Evolutionary conservation across 2,888 invertebrate genomes (phyloP).

Genomic region (Troides helena): DNA sequence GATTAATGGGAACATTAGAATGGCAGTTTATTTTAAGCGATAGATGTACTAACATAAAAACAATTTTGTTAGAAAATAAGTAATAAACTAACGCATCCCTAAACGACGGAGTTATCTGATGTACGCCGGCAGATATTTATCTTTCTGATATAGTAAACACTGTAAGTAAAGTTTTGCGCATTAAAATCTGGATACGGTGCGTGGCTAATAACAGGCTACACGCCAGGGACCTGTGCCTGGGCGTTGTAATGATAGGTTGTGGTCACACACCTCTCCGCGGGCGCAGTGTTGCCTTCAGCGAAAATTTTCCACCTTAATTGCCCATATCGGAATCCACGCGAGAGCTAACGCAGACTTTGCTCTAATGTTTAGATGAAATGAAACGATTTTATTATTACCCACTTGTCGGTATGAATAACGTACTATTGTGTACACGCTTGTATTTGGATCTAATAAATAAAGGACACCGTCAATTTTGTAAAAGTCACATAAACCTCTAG

Average conservation of each 20-base stretch:
- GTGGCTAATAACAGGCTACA: slow-evolving; percentile 24
- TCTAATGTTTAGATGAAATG: background rate
- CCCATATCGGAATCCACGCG: slow-evolving; percentile 20
- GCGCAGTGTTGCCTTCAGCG: slow-evolving; percentile 21
- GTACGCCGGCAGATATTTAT: slow-evolving; percentile 17
- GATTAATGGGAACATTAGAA: too few relatives aligned
- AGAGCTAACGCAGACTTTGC: background rate
- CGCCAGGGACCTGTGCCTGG: slow-evolving; percentile 12
- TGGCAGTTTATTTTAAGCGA: too few relatives aligned
- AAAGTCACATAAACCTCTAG: too few relatives aligned
- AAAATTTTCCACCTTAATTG: slow-evolving; percentile 28
- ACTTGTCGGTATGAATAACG: background rate
- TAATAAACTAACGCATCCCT: background rate
- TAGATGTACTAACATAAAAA: background rate
- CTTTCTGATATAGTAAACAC: slow-evolving; percentile 6
- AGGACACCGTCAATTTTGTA: too few relatives aligned
- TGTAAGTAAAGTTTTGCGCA: slow-evolving; percentile 9
- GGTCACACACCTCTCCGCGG: slow-evolving; percentile 14
- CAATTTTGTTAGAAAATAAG: background rate
- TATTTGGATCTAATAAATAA: too few relatives aligned
- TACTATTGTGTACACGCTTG: background rate
- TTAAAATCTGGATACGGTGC: slow-evolving; percentile 25
- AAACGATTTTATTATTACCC: background rate
- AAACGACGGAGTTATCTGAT: background rate
- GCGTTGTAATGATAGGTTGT: slow-evolving; percentile 27